Conservation (phyloP, 2,113 vertebrate genomes). For the Burhinus bistriatus region DNA sequence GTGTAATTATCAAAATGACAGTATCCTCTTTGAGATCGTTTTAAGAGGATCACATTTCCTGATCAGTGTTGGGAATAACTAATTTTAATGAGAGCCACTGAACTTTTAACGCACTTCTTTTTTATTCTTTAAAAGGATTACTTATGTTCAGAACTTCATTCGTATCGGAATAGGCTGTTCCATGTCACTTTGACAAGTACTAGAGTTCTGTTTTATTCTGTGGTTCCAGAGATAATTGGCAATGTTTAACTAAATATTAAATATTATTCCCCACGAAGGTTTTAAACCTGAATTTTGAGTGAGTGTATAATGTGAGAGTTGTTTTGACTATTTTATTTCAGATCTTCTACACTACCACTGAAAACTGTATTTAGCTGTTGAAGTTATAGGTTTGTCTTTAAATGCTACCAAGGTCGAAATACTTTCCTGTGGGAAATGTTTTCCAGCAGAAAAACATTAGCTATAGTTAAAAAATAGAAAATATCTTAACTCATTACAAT, state of each 20-base stretch:
- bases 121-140: not conserved
- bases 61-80: not conserved
- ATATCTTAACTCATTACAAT: not conserved
- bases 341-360: not conserved
- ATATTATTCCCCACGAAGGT: not conserved
- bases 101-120: not conserved
- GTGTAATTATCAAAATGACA: not conserved
- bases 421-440: not conserved
- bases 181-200: not conserved
- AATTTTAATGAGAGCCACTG: not conserved
- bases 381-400: not conserved
- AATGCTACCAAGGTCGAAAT: not conserved
- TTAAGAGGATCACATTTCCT: not conserved
- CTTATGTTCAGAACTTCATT: not conserved
- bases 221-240: not conserved
- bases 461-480: not conserved
- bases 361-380: not conserved
- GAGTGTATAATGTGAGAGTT: not conserved
- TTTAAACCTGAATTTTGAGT: constrained; percentile 6
- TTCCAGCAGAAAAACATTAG: not conserved
- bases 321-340: not conserved
- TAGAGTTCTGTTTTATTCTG: not conserved
- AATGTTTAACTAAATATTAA: constrained; percentile 34
- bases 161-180: not conserved
- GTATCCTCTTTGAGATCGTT: not conserved